Percentiles rank a stretch among this genome's conserved stretches.
These are phyloP conservation scores for Pangasius macronema DNA, from an alignment of 2,797 vertebrate species.

Conservation along the genomic window DNA sequence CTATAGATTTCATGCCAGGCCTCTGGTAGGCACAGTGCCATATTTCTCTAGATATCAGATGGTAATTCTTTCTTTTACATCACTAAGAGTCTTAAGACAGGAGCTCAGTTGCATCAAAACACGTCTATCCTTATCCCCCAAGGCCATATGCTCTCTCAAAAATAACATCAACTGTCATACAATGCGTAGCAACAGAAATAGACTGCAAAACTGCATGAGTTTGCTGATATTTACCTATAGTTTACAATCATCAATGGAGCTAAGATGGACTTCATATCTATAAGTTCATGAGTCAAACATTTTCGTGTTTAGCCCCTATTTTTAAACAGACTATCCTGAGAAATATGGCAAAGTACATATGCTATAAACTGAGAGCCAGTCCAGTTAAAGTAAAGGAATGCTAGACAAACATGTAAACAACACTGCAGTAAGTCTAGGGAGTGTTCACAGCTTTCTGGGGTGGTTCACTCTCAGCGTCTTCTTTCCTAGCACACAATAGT, in stretches of 20 bases:
- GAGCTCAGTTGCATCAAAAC: constrained; percentile 39
- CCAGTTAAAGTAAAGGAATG: constrained; percentile 31
- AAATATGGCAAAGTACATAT: neutral
- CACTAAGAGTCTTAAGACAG: constrained; percentile 34
- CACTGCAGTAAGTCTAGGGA: constrained; percentile 24
- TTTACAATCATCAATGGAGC: neutral
- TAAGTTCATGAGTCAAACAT: neutral
- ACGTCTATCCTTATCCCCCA: constrained; percentile 33
- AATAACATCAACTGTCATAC: constrained; percentile 38
- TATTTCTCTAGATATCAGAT: constrained; percentile 30
- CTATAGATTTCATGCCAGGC: neutral
- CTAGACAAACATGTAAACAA: constrained; percentile 46
- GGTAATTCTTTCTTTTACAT: constrained; percentile 16
- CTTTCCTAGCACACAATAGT: constrained; percentile 59
- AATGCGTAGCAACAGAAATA: constrained; percentile 13
- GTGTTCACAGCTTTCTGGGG: constrained; percentile 35
- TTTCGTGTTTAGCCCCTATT: neutral
- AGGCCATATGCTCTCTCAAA: constrained; percentile 38
- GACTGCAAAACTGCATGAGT: constrained; percentile 13
- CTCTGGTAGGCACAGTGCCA: neutral
- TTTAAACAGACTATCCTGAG: neutral
- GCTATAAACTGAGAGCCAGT: neutral
- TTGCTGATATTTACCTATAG: constrained; percentile 29
- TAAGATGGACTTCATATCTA: neutral
- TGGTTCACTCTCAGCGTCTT: constrained; percentile 33